phyloP scores from a whole-genome alignment of 2,888 invertebrate species.

The Cancer borealis region DNA sequence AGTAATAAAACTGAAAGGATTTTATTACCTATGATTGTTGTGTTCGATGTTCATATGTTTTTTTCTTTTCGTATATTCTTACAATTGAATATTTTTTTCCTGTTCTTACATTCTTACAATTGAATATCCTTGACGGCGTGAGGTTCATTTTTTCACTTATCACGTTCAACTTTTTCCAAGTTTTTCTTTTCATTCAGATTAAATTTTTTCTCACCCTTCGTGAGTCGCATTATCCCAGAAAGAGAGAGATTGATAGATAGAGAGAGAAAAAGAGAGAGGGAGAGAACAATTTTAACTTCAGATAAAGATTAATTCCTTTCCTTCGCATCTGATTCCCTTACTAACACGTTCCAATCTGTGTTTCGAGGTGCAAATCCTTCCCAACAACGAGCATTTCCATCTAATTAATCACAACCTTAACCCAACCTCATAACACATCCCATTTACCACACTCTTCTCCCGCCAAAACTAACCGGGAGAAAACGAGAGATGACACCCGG shows the following conservation, averaged over 20 bases:
- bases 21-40: not conserved
- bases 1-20: not conserved
- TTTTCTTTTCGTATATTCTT: too few species aligned
- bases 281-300: not conserved
- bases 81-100: too few species aligned
- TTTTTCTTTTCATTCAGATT: not conserved
- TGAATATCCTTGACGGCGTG: too few species aligned
- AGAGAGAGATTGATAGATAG: not conserved
- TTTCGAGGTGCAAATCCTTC: not conserved
- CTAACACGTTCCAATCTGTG: not conserved
- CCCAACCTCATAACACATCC: not conserved
- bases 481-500: too few species aligned
- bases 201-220: not conserved
- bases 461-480: too few species aligned
- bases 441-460: not conserved
- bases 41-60: too few species aligned
- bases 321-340: not conserved
- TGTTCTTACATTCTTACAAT: too few species aligned
- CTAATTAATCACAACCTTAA: not conserved
- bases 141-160: too few species aligned
- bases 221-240: not conserved
- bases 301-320: not conserved
- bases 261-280: slow-evolving; percentile 20
- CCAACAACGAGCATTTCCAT: not conserved
- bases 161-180: too few species aligned